Evolutionary conservation across 2,113 vertebrate genomes (phyloP).

Genomic region (Arizona elegans): DNA sequence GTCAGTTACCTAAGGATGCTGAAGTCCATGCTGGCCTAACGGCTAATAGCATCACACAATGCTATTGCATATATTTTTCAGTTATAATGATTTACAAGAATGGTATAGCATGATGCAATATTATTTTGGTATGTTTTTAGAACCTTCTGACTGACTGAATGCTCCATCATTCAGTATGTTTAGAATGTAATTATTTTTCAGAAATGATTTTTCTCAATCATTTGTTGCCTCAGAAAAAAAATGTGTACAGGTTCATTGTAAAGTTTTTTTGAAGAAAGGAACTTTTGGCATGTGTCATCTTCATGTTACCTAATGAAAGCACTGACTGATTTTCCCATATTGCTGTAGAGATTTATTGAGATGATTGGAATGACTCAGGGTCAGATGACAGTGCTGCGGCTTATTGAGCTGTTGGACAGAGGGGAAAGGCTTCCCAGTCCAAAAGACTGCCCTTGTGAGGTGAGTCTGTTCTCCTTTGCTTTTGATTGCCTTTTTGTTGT

Average conservation of each 20-base stretch:
- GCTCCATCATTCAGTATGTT: background rate
- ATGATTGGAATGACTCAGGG: conserved; percentile 74
- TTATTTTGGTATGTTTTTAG: background rate
- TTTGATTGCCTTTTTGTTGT: background rate
- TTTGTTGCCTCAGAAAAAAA: background rate
- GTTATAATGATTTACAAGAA: background rate
- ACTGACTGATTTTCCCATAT: background rate
- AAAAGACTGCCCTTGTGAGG: conserved; percentile 80
- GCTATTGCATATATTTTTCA: no score
- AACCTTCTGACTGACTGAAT: background rate
- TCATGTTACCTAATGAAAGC: background rate
- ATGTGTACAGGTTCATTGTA: background rate
- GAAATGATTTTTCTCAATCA: background rate
- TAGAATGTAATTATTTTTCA: background rate
- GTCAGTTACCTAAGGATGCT: background rate
- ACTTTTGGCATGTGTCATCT: no score
- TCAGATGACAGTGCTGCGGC: conserved; percentile 78
- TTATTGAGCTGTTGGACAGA: conserved; percentile 79
- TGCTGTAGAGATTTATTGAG: conserved; percentile 79
- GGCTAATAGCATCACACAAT: background rate
- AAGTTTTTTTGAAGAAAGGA: background rate
- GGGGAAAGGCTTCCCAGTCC: conserved; percentile 77
- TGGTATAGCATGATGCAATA: background rate
- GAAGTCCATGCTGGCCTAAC: background rate
- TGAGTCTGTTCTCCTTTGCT: conserved; percentile 44